Conservation (phyloP, 1,140 invertebrate genomes). For the Aphelenchoides besseyi region DNA sequence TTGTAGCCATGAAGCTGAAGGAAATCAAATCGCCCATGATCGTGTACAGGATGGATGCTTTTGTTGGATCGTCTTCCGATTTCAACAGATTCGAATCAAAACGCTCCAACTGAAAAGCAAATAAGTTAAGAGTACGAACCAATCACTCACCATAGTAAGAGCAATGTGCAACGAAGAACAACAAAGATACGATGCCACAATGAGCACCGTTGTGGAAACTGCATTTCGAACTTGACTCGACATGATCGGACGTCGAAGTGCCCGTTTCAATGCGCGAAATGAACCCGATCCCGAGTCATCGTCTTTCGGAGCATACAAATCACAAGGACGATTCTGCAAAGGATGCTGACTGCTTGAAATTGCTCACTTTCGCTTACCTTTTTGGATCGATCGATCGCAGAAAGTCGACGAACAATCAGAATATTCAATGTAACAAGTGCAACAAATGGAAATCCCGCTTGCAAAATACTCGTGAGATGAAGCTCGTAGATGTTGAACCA, state of each 20-base stretch:
- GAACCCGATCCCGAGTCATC: conserved; percentile 19
- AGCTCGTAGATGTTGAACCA: conserved; percentile 42
- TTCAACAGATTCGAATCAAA: conserved; percentile 34
- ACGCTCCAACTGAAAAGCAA: conserved; percentile 23
- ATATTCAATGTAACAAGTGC: conserved; percentile 46
- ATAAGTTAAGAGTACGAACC: conserved; percentile 2
- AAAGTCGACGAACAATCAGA: conserved; percentile 24
- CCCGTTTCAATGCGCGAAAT: conserved; percentile 8
- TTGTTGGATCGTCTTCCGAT: conserved; percentile 35
- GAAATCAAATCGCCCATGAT: conserved; percentile 46
- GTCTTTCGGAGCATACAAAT: conserved; percentile 13
- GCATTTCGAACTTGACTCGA: conserved; percentile 41
- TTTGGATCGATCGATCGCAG: conserved; percentile 9
- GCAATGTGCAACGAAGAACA: conserved; percentile 44
- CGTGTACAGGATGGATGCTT: conserved; percentile 51
- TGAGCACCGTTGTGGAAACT: conserved; percentile 46
- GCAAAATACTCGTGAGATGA: conserved; percentile 41
- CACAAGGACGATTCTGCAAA: neutral
- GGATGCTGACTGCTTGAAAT: no score
- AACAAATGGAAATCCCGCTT: conserved; percentile 51
- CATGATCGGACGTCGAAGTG: conserved; percentile 19
- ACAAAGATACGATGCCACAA: conserved; percentile 46
- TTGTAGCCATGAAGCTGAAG: conserved; percentile 53
- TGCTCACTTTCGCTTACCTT: neutral
- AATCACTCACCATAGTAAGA: conserved; percentile 34